Evolutionary conservation across 2,113 vertebrate genomes (phyloP).

Genomic region (Burhinus oedicnemus): DNA sequence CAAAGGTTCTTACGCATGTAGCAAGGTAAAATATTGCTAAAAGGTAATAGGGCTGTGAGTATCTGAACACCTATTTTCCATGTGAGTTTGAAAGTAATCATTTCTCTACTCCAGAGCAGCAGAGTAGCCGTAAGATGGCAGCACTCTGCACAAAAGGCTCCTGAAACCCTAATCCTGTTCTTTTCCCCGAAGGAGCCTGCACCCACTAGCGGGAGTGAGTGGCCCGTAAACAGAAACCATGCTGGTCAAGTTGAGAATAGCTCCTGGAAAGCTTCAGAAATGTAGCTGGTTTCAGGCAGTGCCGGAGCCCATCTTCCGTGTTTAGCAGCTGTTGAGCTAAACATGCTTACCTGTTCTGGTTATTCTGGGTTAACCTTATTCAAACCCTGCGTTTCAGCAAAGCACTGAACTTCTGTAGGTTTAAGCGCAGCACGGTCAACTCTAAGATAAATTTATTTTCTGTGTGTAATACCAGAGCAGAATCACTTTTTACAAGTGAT

Average conservation of each 20-base stretch:
- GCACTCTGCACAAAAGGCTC: background rate
- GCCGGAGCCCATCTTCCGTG: background rate
- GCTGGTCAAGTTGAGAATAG: background rate
- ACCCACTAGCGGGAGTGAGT: accelerated
- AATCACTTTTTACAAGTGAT: background rate
- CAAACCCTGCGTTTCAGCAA: background rate
- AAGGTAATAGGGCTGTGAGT: background rate
- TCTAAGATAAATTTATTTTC: background rate
- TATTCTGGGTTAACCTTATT: background rate
- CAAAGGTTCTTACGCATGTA: background rate
- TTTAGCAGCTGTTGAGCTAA: background rate
- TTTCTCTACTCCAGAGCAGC: background rate
- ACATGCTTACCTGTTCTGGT: background rate
- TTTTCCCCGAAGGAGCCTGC: background rate
- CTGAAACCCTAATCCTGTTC: background rate
- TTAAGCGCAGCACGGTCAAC: background rate
- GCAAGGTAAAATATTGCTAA: background rate
- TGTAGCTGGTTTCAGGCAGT: background rate
- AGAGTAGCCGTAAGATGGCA: constrained; percentile 53
- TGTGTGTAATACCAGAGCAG: background rate
- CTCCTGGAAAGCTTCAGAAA: background rate
- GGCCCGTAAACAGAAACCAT: background rate
- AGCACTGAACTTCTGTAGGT: background rate
- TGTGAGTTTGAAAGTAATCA: background rate
- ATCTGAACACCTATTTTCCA: background rate